Evolutionary conservation across 1,140 invertebrate species (phyloP), one percentile per base, ranked within the genome.

Genomic region (Calephelis virginiensis): DNA sequence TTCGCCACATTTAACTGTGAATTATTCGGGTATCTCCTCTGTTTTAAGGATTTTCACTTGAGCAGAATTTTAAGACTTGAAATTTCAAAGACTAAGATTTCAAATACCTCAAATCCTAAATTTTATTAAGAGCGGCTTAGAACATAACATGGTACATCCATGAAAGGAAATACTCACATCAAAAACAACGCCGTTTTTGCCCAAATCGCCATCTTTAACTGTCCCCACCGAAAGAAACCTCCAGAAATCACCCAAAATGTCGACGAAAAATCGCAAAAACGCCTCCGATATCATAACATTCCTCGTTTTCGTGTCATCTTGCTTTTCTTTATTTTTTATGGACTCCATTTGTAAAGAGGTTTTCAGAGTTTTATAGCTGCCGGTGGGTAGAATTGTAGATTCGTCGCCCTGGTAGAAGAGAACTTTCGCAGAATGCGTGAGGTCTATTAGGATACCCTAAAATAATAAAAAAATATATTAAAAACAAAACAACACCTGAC

Each of bases 221-320:
- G 82, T 82, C 0, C 81, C 77, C 0, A 74, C 70, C 0, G 72
- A 65, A 72, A 91, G 88, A 50, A 92, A 93, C 50, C 90, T 87
- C 72, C 89, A 89, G 75, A 94, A 95, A 74, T 94, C 94, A 0
- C 94, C 94, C 56, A 95, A 70, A 17, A 94, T 91, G 70, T 95
- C 94, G 0, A 96, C 93, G 85, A 95, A 96, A 69, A 95, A 93
- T 47, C 95, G 85, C 28, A 96, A 75, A 75, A 96, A 95, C 2
- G 94, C 94, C 83, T 96, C 95, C 0, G 94, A 93, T 28, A 95
- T 93, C 80, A 95, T 92, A 64, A 95, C 89, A 81, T 95, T 94
- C n/a, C 93, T 82, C 5, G 88, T 91, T 66, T 92, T 91, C 6
- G 76, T 77, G 71, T 88, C 83, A 7, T 83, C 79, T 2, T 70